These are phyloP conservation scores for Malurus splendens DNA, from an alignment of 2,797 vertebrate species.

Conservation along the genomic window DNA sequence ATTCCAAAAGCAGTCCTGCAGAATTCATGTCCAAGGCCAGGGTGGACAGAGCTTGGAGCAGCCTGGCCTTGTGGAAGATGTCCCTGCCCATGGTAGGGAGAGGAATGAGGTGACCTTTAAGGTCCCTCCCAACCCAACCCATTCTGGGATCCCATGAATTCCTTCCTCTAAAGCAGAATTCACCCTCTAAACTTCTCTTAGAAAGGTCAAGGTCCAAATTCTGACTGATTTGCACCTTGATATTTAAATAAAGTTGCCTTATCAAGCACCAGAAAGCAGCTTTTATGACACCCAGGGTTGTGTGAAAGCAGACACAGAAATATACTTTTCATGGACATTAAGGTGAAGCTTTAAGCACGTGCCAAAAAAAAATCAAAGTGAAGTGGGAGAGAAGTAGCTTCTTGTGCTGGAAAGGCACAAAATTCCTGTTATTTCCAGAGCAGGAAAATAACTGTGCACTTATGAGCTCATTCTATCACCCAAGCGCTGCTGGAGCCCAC, in stretches of 20 bases:
- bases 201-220: background rate
- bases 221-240: background rate
- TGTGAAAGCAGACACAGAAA: background rate
- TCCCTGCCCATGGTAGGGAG: background rate
- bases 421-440: slow-evolving; percentile 4
- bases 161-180: background rate
- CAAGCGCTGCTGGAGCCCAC: background rate
- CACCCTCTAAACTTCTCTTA: background rate
- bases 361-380: background rate
- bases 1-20: background rate
- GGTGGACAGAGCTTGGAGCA: background rate
- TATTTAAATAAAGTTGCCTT: background rate
- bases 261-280: background rate
- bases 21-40: background rate
- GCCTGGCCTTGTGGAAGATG: background rate
- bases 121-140: background rate
- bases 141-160: background rate
- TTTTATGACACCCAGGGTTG: background rate
- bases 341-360: background rate
- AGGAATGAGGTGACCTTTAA: background rate
- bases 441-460: background rate
- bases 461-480: background rate
- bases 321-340: background rate
- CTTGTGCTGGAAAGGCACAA: background rate
- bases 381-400: background rate